Evolutionary conservation across 2,113 vertebrate genomes (phyloP).

Genomic region (Haemorhous mexicanus): DNA sequence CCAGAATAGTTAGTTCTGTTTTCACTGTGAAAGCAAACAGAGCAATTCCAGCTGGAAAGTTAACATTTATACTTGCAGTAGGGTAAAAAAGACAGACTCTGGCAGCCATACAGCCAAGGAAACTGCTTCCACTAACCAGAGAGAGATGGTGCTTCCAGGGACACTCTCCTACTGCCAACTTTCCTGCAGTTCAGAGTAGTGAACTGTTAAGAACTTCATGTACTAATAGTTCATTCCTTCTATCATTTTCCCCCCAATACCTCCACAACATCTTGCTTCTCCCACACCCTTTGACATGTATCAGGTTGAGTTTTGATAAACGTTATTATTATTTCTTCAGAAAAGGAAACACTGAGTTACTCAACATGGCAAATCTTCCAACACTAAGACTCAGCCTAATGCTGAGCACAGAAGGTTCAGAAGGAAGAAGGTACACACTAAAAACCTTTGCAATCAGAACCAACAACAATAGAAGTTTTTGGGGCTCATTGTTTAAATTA

Average conservation of each 20-base stretch:
- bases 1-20: conserved; percentile 64
- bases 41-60: conserved; percentile 43
- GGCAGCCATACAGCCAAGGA: neutral
- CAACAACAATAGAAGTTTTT: conserved; percentile 38
- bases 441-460: conserved; percentile 23
- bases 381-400: neutral
- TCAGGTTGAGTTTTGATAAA: neutral
- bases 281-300: neutral
- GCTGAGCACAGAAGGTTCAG: neutral
- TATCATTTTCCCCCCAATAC: neutral
- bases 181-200: neutral
- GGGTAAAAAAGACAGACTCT: conserved; percentile 30
- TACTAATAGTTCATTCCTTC: neutral
- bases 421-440: neutral
- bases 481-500: conserved; percentile 58
- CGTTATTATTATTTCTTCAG: neutral
- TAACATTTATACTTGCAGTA: conserved; percentile 43
- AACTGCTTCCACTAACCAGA: conserved; percentile 39
- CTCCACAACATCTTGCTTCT: neutral
- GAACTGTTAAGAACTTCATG: neutral
- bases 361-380: neutral
- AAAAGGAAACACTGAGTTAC: neutral
- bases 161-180: neutral
- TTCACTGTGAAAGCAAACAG: conserved; percentile 56
- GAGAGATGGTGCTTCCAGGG: conserved; percentile 5